A percentile compares a stretch with the other conserved stretches of the same genome.
These are phyloP conservation scores for Philaenus spumarius DNA, from an alignment of 1,140 invertebrate genomes.

Conservation along the genomic window DNA sequence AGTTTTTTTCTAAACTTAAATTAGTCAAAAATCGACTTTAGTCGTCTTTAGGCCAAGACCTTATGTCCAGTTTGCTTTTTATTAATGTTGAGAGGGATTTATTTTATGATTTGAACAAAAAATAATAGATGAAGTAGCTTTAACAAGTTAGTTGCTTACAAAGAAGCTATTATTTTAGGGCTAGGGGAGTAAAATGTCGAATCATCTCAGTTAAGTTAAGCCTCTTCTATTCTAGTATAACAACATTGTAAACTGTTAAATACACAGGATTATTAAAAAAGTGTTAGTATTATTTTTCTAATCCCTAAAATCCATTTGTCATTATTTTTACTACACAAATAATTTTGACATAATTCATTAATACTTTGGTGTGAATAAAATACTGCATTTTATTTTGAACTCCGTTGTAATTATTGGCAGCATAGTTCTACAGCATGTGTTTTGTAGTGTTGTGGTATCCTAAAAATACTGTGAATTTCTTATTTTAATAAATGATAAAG, in stretches of 20 bases:
- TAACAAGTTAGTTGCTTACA: constrained; percentile 14
- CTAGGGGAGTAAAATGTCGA: neutral
- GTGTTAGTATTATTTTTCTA: neutral
- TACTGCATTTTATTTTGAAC: neutral
- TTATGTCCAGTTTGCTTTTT: constrained; percentile 16
- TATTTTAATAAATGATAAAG: neutral
- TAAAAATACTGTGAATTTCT: constrained; percentile 3
- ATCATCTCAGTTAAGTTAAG: neutral
- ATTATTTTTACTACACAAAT: neutral
- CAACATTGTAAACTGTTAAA: neutral
- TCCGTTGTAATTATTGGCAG: neutral
- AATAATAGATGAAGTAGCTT: constrained; percentile 19
- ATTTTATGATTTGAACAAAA: constrained; percentile 16
- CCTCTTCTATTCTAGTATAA: neutral
- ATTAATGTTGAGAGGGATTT: constrained; percentile 22
- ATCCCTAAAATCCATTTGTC: constrained; percentile 2
- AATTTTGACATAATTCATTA: neutral
- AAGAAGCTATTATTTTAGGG: constrained; percentile 11
- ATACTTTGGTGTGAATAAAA: neutral
- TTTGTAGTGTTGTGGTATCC: neutral
- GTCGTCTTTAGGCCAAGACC: constrained; percentile 18
- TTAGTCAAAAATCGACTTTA: constrained; percentile 5
- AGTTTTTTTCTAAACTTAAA: constrained; percentile 12
- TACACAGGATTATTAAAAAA: neutral
- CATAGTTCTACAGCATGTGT: neutral